Conservation (phyloP, 2,888 invertebrate genomes). For the Eumerus sabulonum region DNA sequence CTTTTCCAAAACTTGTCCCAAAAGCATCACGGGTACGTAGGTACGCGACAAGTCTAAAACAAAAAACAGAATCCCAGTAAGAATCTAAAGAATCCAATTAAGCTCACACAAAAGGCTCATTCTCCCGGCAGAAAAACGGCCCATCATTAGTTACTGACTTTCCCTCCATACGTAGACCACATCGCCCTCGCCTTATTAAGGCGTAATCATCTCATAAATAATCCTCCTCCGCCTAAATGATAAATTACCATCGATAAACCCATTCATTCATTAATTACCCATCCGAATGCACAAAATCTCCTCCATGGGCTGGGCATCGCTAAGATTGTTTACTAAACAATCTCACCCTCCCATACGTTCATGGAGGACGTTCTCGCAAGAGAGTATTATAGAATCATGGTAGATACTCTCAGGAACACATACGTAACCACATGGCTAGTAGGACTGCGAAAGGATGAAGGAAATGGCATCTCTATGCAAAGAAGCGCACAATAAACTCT, state of each 20-base stretch:
- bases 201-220: background rate
- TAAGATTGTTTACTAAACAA: conserved; percentile 6
- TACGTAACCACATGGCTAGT: conserved; percentile 10
- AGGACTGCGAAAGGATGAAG: background rate
- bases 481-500: conserved; percentile 54
- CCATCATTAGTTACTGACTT: no score
- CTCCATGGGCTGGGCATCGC: conserved; percentile 22
- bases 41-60: no score
- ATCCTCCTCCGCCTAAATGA: background rate
- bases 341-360: conserved; percentile 3
- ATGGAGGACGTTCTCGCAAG: background rate
- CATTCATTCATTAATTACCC: conserved; percentile 14
- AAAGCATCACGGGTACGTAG: no score
- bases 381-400: conserved; percentile 28
- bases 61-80: no score
- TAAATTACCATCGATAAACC: conserved; percentile 13
- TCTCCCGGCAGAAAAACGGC: no score
- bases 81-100: no score
- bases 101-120: no score
- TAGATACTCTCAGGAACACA: conserved; percentile 49
- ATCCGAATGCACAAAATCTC: conserved; percentile 3
- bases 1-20: no score
- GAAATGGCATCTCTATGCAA: conserved; percentile 25
- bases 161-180: no score
- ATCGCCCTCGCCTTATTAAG: no score